These are phyloP conservation scores for Drosophila simulans DNA, from an alignment of 1,140 invertebrate genomes.

Conservation along the genomic window DNA sequence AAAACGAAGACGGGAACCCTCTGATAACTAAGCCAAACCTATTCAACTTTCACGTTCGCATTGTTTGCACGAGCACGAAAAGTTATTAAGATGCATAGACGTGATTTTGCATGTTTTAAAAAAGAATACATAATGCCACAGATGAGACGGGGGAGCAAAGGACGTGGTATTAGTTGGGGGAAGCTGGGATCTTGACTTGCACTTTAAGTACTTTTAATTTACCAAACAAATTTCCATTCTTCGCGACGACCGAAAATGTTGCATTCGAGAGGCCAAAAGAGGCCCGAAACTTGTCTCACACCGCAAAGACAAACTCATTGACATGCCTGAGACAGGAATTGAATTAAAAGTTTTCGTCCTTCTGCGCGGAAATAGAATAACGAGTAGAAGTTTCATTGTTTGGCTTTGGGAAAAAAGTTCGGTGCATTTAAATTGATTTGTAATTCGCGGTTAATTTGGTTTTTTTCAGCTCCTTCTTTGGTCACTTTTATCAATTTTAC, in stretches of 20 bases:
- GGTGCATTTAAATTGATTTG: conserved; percentile 76
- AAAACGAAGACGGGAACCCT: conserved; percentile 30
- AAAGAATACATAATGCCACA: conserved; percentile 57
- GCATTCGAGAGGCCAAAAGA: conserved; percentile 38
- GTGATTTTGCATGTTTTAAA: conserved; percentile 77
- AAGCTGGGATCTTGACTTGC: conserved; percentile 25
- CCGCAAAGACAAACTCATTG: conserved; percentile 52
- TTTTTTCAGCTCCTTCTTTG: conserved; percentile 20
- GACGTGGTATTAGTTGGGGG: conserved; percentile 12
- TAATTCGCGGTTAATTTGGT: conserved; percentile 74
- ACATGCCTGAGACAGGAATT: conserved; percentile 75
- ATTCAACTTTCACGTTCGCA: conserved; percentile 78
- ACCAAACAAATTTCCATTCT: conserved; percentile 60
- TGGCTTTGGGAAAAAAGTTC: conserved; percentile 32
- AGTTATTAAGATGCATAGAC: conserved; percentile 80
- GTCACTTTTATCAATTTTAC: conserved; percentile 58
- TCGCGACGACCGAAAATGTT: conserved; percentile 36
- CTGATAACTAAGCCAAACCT: conserved; percentile 68
- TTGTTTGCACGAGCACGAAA: conserved; percentile 78
- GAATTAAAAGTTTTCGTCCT: conserved; percentile 71
- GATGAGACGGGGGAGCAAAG: conserved; percentile 9
- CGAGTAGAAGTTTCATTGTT: conserved; percentile 53
- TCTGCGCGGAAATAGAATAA: conserved; percentile 41
- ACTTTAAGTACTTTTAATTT: conserved; percentile 65
- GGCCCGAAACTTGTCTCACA: conserved; percentile 3